Percentiles rank a stretch among this genome's conserved stretches.
phyloP scores from a whole-genome alignment of 2,888 invertebrate genomes.

The Thereva unica region DNA sequence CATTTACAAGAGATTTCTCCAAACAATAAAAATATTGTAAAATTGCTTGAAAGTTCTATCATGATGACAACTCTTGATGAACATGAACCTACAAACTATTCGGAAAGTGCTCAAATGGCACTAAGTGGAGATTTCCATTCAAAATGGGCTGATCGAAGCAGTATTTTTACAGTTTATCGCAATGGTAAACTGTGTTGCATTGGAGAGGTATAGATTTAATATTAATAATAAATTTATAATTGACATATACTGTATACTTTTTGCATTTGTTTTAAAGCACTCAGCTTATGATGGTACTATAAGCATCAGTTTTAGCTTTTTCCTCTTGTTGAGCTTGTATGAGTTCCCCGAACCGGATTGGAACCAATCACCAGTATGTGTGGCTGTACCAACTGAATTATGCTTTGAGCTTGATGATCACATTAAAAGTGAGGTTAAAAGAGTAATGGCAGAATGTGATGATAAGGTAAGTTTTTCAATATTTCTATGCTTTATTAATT shows the following conservation, averaged over 20 bases:
- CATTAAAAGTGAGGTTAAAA: conserved; percentile 56
- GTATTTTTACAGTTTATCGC: conserved; percentile 58
- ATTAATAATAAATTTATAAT: conserved; percentile 13
- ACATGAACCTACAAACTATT: conserved; percentile 51
- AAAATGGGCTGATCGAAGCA: conserved; percentile 66
- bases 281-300: conserved; percentile 57
- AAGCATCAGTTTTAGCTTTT: conserved; percentile 54
- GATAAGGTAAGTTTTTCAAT: conserved; percentile 49
- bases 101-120: conserved; percentile 54
- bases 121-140: conserved; percentile 61
- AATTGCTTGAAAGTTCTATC: conserved; percentile 56
- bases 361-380: conserved; percentile 42
- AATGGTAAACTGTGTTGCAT: conserved; percentile 61
- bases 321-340: conserved; percentile 51
- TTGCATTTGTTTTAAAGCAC: conserved; percentile 46
- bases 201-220: conserved; percentile 59
- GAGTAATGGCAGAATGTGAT: conserved; percentile 53
- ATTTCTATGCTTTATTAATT: background rate
- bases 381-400: conserved; percentile 55
- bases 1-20: conserved; percentile 54
- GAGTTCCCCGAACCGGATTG: conserved; percentile 55
- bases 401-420: conserved; percentile 59
- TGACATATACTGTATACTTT: background rate
- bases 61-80: conserved; percentile 57
- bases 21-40: conserved; percentile 54